Conservation (phyloP, 2,113 vertebrate species). For the Phyllopteryx taeniolatus region DNA sequence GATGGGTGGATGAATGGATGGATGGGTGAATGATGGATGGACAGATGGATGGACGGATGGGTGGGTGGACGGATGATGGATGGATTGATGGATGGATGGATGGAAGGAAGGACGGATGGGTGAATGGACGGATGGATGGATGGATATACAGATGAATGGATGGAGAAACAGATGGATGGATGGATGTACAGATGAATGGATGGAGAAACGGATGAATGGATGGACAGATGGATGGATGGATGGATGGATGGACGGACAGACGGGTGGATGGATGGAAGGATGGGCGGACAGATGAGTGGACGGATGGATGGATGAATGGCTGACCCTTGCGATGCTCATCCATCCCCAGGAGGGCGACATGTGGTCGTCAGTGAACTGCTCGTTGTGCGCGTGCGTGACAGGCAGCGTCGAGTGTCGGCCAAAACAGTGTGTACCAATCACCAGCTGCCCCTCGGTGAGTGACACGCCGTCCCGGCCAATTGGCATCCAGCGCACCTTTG, state of each 20-base stretch:
- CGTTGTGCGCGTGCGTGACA: slow-evolving; percentile 89
- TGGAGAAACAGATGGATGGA: background rate
- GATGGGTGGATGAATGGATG: background rate
- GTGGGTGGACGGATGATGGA: background rate
- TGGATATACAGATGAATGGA: background rate
- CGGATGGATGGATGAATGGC: background rate
- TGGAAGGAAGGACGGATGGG: background rate
- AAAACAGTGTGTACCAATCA: slow-evolving; percentile 90
- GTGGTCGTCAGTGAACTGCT: slow-evolving; percentile 95
- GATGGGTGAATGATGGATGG: background rate
- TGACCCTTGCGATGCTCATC: background rate
- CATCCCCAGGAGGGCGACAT: slow-evolving; percentile 89
- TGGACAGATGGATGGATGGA: background rate
- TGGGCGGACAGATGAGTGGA: background rate
- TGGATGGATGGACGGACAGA: background rate
- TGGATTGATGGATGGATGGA: background rate
- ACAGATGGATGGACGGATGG: background rate
- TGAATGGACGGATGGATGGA: background rate
- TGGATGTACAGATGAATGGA: background rate
- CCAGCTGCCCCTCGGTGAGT: slow-evolving; percentile 91
- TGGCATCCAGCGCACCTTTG: background rate
- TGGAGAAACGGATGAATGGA: background rate
- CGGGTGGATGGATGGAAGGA: background rate
- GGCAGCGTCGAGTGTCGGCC: slow-evolving; percentile 86
- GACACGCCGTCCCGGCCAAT: slow-evolving; percentile 1